phyloP scores from a whole-genome alignment of 2,888 invertebrate species.

The Punctoribates punctum region DNA sequence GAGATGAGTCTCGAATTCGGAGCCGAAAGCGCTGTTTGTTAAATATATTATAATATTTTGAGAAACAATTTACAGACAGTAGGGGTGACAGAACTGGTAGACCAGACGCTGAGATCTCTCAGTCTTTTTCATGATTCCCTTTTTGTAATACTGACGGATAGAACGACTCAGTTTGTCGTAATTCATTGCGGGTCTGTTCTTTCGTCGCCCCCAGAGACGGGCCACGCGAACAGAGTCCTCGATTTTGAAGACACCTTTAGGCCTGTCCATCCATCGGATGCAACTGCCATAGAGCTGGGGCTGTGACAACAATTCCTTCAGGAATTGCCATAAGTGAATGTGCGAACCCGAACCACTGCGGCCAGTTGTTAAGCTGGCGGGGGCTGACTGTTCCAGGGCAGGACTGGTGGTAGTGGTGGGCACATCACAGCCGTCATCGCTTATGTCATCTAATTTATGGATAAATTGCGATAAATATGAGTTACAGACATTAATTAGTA shows the following conservation, averaged over 20 bases:
- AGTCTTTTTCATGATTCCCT: slow-evolving; percentile 99
- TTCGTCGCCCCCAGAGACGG: slow-evolving; percentile 94
- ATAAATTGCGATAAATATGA: background rate
- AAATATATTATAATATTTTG: background rate
- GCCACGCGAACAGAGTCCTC: slow-evolving; percentile 97
- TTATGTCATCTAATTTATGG: slow-evolving; percentile 14
- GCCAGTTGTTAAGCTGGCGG: slow-evolving; percentile 38
- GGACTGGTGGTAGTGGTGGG: slow-evolving; percentile 22
- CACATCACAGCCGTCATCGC: slow-evolving; percentile 18
- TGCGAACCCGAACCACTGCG: slow-evolving; percentile 61
- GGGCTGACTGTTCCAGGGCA: slow-evolving; percentile 16
- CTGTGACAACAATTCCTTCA: slow-evolving; percentile 86
- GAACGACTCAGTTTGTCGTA: slow-evolving; percentile 97
- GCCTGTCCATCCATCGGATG: slow-evolving; percentile 94
- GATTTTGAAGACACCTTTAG: slow-evolving; percentile 95
- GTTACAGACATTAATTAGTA: too few species aligned
- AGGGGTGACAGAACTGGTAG: slow-evolving; percentile 97
- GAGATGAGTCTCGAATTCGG: slow-evolving; percentile 9
- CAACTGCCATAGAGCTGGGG: slow-evolving; percentile 86
- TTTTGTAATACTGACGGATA: slow-evolving; percentile 97
- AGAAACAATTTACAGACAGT: slow-evolving; percentile 65
- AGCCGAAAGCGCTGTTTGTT: background rate
- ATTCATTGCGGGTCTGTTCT: slow-evolving; percentile 98
- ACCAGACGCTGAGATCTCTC: slow-evolving; percentile 95
- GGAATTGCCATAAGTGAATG: slow-evolving; percentile 98